These are phyloP conservation scores for Synergus umbraculus DNA, from an alignment of 2,888 invertebrate species.

Conservation along the genomic window DNA sequence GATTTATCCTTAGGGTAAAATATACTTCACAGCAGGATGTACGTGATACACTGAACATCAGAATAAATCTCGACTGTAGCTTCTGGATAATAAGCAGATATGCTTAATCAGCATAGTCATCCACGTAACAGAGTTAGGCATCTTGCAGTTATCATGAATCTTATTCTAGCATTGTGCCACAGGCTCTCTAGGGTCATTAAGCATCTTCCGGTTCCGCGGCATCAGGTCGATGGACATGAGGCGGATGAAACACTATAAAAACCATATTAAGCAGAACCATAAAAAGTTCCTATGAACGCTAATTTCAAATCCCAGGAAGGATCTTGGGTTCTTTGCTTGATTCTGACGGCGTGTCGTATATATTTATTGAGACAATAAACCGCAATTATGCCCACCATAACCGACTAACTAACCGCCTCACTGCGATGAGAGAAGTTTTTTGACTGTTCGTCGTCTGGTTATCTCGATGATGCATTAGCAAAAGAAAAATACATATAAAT, in stretches of 20 bases:
- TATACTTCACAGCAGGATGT: no score
- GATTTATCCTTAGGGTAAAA: no score
- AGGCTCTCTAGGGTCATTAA: constrained; percentile 56
- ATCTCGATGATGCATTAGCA: not conserved
- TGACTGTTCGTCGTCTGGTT: constrained; percentile 9
- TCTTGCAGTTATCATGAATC: constrained; percentile 1
- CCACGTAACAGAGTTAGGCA: not conserved
- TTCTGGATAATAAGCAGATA: constrained; percentile 12
- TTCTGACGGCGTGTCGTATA: constrained; percentile 64
- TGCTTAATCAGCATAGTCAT: not conserved
- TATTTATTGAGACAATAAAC: constrained; percentile 76
- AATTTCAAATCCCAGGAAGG: constrained; percentile 73
- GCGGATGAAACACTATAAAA: constrained; percentile 64
- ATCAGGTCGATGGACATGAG: constrained; percentile 33
- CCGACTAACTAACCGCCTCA: constrained; percentile 69
- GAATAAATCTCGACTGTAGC: not conserved
- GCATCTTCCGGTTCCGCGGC: constrained; percentile 66
- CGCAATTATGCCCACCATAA: constrained; percentile 71
- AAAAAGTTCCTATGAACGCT: constrained; percentile 61
- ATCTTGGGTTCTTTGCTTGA: constrained; percentile 46
- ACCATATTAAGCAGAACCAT: constrained; percentile 66
- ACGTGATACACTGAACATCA: no score
- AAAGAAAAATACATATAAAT: no score
- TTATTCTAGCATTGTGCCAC: constrained; percentile 28
- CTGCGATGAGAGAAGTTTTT: constrained; percentile 8